Conservation (phyloP, 92 coral and sea anemone species). For the Desmophyllum pertusum region DNA sequence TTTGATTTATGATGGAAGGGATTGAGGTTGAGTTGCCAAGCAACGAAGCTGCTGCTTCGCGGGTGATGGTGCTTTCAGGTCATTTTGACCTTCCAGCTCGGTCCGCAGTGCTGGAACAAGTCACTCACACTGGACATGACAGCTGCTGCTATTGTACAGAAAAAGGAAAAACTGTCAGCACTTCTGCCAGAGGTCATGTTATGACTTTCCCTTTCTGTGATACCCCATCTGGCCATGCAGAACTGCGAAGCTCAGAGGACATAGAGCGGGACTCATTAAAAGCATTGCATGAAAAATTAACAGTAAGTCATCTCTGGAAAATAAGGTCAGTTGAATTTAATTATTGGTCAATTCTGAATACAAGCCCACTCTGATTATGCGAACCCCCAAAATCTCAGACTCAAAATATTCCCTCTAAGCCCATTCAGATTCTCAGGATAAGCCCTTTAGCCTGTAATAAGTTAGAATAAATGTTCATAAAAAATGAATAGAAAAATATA, state of each 20-base stretch:
- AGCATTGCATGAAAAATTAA: slow-evolving; percentile 43
- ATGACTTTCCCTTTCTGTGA: slow-evolving; percentile 57
- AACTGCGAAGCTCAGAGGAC: slow-evolving; percentile 29
- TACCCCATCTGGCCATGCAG: slow-evolving; percentile 63
- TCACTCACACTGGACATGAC: slow-evolving; percentile 44
- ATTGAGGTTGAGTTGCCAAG: slow-evolving; percentile 41
- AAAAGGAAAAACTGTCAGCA: slow-evolving; percentile 45
- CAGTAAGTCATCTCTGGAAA: slow-evolving; percentile 30
- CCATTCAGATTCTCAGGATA: too few relatives aligned
- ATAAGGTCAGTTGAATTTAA: neutral
- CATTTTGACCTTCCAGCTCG: slow-evolving; percentile 64
- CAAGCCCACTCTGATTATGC: neutral
- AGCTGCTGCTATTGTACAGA: slow-evolving; percentile 56
- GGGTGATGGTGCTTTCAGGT: slow-evolving; percentile 52
- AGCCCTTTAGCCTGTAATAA: too few relatives aligned
- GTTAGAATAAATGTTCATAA: too few relatives aligned
- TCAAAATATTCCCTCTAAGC: too few relatives aligned
- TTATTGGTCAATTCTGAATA: neutral
- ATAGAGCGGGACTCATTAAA: slow-evolving; percentile 34
- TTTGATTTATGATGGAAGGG: slow-evolving; percentile 38
- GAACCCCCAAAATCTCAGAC: too few relatives aligned
- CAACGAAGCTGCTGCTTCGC: slow-evolving; percentile 14
- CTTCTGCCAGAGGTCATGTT: slow-evolving; percentile 60
- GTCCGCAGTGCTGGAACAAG: slow-evolving; percentile 56
- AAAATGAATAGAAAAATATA: too few relatives aligned